Base-by-base conservation (phyloP, 2,113 vertebrate genomes). In the Chrysemys picta region DNA sequence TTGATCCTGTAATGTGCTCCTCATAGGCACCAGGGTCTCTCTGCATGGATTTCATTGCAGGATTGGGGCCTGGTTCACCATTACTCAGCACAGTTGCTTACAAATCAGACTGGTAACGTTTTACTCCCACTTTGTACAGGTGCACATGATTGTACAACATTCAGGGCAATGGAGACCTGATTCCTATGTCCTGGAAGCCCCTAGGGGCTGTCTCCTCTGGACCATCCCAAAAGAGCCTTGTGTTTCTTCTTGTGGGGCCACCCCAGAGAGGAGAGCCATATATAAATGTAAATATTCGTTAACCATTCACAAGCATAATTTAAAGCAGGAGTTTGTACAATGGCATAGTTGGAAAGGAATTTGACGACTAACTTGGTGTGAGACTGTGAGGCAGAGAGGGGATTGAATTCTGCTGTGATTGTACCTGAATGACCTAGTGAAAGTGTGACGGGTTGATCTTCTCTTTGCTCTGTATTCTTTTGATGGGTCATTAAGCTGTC, bases 211-310 rank as follows among this genome's bases (percentile, higher is more conserved):
- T 47, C 24, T 90, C 49, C 86, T 91, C 72, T 69, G 80, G 84
- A n/a, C 88, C 75, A 22, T 94, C 57, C 82, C 10, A 35, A 49
- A 87, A 91, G 59, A 91, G 52, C 22, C 11, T 65, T 80, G 75
- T 53, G n/a, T 53, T 38, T 81, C 65, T 59, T 91, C 7, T 50
- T 52, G 59, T 84, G 69, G 69, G 82, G 65, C 65, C 81, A 17
- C 81, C 78, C 83, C 62, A 65, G 29, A 35, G 31, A 65, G 31
- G 54, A 84, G 85, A 92, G 78, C 59, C 4, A 35, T 80, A 14
- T 93, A 94, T 89, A 72, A 72, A 86, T 76, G 62, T 91, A 22
- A 82, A 78, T 25, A 85, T 91, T 76, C 76, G 25, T 47, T 76
- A 76, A 27, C 24, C 12, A 27, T 45, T 25, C 72, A 38, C 22